phyloP scores from a whole-genome alignment of 1,140 invertebrate species.

The Drosophila asahinai region DNA sequence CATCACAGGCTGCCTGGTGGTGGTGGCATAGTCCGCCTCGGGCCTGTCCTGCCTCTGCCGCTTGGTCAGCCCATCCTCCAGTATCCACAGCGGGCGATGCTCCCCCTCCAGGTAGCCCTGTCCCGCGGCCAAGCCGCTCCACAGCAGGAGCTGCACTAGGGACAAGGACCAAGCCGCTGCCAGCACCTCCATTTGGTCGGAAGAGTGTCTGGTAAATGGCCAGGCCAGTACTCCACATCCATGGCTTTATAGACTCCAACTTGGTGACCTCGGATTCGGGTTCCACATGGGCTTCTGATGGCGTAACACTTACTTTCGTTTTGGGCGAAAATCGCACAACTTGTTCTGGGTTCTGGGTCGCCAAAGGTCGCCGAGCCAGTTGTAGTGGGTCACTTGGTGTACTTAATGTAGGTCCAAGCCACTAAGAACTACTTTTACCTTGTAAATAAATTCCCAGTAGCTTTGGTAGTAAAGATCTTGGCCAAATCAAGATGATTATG shows the following conservation, averaged over 20 bases:
- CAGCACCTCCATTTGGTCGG: slow-evolving; percentile 45
- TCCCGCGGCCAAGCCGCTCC: neutral
- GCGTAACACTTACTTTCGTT: slow-evolving; percentile 68
- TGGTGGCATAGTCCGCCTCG: slow-evolving; percentile 45
- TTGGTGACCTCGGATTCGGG: neutral
- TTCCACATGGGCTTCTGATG: neutral
- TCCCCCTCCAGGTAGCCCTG: slow-evolving; percentile 43
- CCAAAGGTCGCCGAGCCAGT: neutral
- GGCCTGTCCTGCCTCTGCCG: slow-evolving; percentile 34
- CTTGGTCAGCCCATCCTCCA: slow-evolving; percentile 66
- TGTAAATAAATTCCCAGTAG: neutral
- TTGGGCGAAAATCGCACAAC: slow-evolving; percentile 61
- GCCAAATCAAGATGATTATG: too few relatives aligned
- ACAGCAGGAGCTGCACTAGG: slow-evolving; percentile 13
- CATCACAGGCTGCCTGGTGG: slow-evolving; percentile 12
- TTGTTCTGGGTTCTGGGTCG: slow-evolving; percentile 49
- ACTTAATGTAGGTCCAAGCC: slow-evolving; percentile 12
- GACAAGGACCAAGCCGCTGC: slow-evolving; percentile 30
- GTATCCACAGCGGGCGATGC: slow-evolving; percentile 73
- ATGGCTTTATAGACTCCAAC: slow-evolving; percentile 45
- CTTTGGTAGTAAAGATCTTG: neutral
- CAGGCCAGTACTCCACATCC: neutral
- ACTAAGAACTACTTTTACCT: neutral
- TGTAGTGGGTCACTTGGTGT: slow-evolving; percentile 13
- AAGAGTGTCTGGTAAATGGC: slow-evolving; percentile 14